Conservation (phyloP, 2,888 invertebrate genomes). For the Tribolium freemani region DNA sequence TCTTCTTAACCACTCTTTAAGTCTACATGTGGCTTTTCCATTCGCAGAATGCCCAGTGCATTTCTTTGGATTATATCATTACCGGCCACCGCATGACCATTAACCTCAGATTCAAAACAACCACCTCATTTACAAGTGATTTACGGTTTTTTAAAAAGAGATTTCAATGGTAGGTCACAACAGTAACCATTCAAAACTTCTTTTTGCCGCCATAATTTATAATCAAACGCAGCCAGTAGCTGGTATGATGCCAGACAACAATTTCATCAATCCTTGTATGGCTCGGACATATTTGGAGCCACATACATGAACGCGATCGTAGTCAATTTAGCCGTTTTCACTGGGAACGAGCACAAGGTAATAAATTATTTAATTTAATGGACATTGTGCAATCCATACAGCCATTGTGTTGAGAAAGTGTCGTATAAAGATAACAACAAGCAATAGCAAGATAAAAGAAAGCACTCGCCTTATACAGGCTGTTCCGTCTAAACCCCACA, state of each 20-base stretch:
- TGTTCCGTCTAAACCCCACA: no score
- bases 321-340: constrained; percentile 26
- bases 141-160: neutral
- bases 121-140: neutral
- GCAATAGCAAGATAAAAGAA: constrained; percentile 24
- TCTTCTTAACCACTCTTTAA: constrained; percentile 23
- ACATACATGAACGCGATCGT: neutral
- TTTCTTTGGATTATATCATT: neutral
- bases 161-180: neutral
- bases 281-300: constrained; percentile 34
- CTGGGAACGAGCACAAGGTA: constrained; percentile 34
- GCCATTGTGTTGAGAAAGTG: constrained; percentile 37
- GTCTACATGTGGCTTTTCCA: constrained; percentile 11
- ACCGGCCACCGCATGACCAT: neutral
- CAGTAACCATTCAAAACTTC: neutral
- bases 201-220: no score
- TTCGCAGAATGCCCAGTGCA: neutral
- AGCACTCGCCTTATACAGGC: neutral
- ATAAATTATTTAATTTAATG: constrained; percentile 39
- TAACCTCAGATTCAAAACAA: neutral
- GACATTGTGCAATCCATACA: constrained; percentile 36
- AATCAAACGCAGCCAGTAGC: neutral
- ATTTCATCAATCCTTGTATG: constrained; percentile 38
- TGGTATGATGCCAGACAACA: constrained; percentile 19
- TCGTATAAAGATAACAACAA: constrained; percentile 31